These are phyloP conservation scores for Peromyscus melanophrys DNA, from an alignment of 2,797 vertebrate species.

Conservation along the genomic window DNA sequence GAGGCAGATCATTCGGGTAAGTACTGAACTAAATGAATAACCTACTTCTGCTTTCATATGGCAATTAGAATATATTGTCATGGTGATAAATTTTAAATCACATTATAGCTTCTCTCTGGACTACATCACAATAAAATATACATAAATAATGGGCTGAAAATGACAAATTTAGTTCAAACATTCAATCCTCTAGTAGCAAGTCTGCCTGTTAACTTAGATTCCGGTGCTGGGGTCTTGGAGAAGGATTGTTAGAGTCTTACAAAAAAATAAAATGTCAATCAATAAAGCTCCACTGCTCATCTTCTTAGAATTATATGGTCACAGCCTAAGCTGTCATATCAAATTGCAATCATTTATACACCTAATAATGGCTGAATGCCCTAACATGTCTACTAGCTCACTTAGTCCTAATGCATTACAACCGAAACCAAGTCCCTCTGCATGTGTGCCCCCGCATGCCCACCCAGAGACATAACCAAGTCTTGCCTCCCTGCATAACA, in stretches of 20 bases:
- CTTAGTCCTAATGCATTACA: neutral
- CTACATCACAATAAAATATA: neutral
- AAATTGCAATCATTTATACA: neutral
- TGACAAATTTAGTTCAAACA: neutral
- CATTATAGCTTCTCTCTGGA: neutral
- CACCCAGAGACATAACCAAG: fast-evolving
- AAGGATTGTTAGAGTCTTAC: neutral
- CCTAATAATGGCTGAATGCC: neutral
- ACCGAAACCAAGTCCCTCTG: fast-evolving
- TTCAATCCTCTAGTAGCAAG: neutral
- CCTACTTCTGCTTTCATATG: neutral
- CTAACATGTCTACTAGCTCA: neutral
- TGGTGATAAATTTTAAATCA: constrained; percentile 13
- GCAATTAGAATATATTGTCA: neutral
- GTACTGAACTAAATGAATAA: neutral
- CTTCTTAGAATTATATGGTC: neutral
- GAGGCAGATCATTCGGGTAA: neutral
- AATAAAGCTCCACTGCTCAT: neutral
- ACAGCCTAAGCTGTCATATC: neutral
- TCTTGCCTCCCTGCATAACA: neutral
- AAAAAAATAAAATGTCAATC: neutral
- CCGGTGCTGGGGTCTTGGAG: neutral
- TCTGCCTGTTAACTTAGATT: neutral
- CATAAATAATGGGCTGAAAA: neutral
- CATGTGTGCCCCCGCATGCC: neutral